These are phyloP conservation scores for Xyrichtys novacula DNA, from an alignment of 2,797 vertebrate genomes.

Conservation along the genomic window DNA sequence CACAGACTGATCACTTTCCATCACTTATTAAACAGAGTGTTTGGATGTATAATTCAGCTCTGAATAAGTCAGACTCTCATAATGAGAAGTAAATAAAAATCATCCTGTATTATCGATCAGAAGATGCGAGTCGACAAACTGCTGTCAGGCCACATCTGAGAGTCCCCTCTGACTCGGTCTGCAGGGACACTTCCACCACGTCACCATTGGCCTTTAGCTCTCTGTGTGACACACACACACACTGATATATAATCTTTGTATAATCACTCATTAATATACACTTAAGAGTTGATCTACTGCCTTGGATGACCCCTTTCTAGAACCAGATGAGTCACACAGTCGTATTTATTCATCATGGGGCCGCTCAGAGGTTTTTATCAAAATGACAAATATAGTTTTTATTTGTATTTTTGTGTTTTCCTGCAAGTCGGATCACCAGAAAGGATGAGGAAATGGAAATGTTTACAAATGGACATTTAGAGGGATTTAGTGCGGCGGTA, in stretches of 20 bases:
- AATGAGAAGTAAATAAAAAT: conserved; percentile 43
- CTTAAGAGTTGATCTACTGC: conserved; percentile 21
- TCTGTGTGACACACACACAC: conserved; percentile 49
- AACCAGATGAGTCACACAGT: conserved; percentile 26
- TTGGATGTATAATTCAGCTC: background rate
- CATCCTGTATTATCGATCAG: conserved; percentile 49
- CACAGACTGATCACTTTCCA: background rate
- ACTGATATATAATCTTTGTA: conserved; percentile 20
- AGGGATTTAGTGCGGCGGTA: background rate
- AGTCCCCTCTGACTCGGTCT: conserved; percentile 44
- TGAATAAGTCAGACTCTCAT: conserved; percentile 12
- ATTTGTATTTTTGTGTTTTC: background rate
- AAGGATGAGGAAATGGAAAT: background rate
- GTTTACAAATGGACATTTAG: background rate
- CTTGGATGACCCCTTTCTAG: conserved; percentile 20
- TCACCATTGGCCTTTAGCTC: conserved; percentile 77
- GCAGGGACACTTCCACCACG: conserved; percentile 75
- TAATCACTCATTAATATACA: conserved; percentile 40
- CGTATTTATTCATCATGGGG: conserved; percentile 11
- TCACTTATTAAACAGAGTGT: background rate
- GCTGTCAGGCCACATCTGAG: conserved; percentile 44
- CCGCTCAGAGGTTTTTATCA: background rate
- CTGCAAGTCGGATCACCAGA: background rate
- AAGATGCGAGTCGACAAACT: conserved; percentile 46
- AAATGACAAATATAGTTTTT: background rate